Evolutionary conservation across 2,797 vertebrate species (phyloP), one percentile per base, ranked within the genome.

Genomic region (Sebastes dallii): DNA sequence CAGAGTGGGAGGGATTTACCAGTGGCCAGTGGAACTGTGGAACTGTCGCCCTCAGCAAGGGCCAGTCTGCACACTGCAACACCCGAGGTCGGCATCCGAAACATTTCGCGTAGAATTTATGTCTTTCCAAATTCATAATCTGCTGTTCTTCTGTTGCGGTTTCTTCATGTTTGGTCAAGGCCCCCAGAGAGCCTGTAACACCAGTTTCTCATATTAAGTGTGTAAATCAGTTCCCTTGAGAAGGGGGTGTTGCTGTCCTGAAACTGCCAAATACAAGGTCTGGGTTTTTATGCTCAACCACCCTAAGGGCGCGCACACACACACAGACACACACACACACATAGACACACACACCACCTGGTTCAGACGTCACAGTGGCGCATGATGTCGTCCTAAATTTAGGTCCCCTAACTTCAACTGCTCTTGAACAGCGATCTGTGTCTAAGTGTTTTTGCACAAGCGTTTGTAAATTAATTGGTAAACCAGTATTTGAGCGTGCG

Each of bases 301-400:
- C 67, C 85, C 77, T 74, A 18, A 77, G 85, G 72, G 27, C 66
- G 36, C 65, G 64, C 75, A 11, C 32, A 58, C 36, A 71, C 73
- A 56, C 16, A 60, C 68, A 61, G 67, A 64, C 42, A 60, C 12
- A 58, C 24, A 69, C 71, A 77, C 71, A 77, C 76, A 75, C 77
- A 66, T 11, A 42, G 11, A 72, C 50, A 78, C 77, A 72, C 70
- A 62, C 64, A 84, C 73, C 85, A 89, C 86, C 82, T 86, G 81
- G 82, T 89, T 69, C 84, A 80, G 61, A 87, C 89, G 83, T 93
- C 89, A 91, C 83, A 67, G 79, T 75, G 78, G 88, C 88, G n/a
- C 92, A 89, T 89, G 89, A 91, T 92, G 88, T 87, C 86, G 88
- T 88, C 87, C 95, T 95, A 95, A 95, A 94, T 95, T 95, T 95